Percentiles rank a stretch among this genome's conserved stretches.
phyloP scores from a whole-genome alignment of 1,140 invertebrate genomes.

The Orchesella cincta region DNA sequence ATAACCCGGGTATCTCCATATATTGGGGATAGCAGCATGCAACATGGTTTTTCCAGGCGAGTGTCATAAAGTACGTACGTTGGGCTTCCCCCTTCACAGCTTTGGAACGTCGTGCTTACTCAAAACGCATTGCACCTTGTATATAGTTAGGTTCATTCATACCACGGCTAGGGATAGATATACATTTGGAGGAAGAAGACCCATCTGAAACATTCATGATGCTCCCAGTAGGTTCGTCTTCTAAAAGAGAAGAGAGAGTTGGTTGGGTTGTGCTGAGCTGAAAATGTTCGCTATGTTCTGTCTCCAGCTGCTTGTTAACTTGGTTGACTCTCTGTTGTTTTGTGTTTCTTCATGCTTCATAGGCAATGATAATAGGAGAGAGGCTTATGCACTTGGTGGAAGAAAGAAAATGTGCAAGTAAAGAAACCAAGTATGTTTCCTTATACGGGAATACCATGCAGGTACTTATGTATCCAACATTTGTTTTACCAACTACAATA shows the following conservation, averaged over 20 bases:
- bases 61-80: background rate
- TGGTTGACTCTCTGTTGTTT: background rate
- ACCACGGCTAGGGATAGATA: background rate
- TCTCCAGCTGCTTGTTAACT: background rate
- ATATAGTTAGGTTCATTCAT: background rate
- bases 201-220: background rate
- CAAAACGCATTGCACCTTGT: too few species aligned
- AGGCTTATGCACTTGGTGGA: background rate
- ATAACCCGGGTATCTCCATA: background rate
- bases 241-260: background rate
- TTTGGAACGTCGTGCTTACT: too few species aligned
- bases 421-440: background rate
- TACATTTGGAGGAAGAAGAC: background rate
- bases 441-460: too few species aligned
- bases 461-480: too few species aligned
- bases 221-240: background rate
- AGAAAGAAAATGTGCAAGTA: background rate
- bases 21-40: background rate
- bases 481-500: too few species aligned
- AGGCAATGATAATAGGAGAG: background rate
- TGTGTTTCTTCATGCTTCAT: background rate
- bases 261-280: background rate
- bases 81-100: background rate
- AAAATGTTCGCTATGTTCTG: background rate
- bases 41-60: background rate